Percentiles rank a stretch among this genome's conserved stretches.
Evolutionary conservation across 1,140 invertebrate genomes (phyloP).

Genomic region (Ceratoteleas bidentatus): DNA sequence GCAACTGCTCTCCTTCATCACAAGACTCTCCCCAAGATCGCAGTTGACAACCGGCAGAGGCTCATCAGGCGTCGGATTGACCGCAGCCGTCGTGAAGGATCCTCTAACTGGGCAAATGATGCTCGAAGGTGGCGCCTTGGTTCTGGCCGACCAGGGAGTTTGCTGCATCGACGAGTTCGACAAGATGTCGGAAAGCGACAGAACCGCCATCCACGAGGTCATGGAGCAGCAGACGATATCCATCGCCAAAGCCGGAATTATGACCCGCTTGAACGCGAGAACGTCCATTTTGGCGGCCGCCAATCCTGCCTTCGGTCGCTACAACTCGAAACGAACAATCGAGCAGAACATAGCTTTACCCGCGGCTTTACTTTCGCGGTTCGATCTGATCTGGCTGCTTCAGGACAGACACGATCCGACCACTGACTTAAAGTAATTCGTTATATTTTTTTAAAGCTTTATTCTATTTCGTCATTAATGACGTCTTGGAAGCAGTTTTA

Average conservation of each 20-base stretch:
- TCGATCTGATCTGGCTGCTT: slow-evolving; percentile 98
- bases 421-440: slow-evolving; percentile 93
- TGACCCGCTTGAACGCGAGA: slow-evolving; percentile 98
- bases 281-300: slow-evolving; percentile 99
- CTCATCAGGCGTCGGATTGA: slow-evolving; percentile 97
- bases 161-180: slow-evolving; percentile 99
- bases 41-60: slow-evolving; percentile 99
- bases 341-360: slow-evolving; percentile 99
- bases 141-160: slow-evolving; percentile 98
- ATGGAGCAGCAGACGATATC: slow-evolving; percentile 98
- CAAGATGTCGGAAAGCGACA: slow-evolving; percentile 99
- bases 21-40: slow-evolving; percentile 93
- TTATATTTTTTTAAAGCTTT: no score
- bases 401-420: slow-evolving; percentile 96
- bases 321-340: slow-evolving; percentile 96
- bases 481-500: no score
- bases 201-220: slow-evolving; percentile 99
- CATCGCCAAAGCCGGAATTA: slow-evolving; percentile 99
- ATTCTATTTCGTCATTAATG: no score
- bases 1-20: slow-evolving; percentile 97
- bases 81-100: slow-evolving; percentile 98
- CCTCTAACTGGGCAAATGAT: slow-evolving; percentile 95
- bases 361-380: slow-evolving; percentile 98
- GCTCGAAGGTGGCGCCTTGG: slow-evolving; percentile 99
- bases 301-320: slow-evolving; percentile 98